These are phyloP conservation scores for Eudemis profundana DNA, from an alignment of 2,888 invertebrate species.

Conservation along the genomic window DNA sequence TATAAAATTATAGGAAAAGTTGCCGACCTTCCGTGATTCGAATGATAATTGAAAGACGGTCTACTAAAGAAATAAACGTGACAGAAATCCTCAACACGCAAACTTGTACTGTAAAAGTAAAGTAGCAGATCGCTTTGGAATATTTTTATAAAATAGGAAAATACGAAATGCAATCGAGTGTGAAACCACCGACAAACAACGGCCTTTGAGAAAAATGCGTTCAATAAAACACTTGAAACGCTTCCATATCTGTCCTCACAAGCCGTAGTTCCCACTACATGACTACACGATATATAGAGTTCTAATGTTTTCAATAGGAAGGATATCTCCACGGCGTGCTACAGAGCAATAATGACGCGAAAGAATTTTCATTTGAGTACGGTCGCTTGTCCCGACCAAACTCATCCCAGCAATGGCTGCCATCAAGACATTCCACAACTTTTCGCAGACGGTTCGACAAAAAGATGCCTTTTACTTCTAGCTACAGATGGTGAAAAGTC, in stretches of 20 bases:
- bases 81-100: slow-evolving; percentile 14
- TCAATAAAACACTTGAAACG: slow-evolving; percentile 30
- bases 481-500: slow-evolving; percentile 32
- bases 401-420: slow-evolving; percentile 61
- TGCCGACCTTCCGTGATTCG: slow-evolving; percentile 51
- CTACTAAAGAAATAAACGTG: slow-evolving; percentile 41
- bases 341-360: slow-evolving; percentile 74
- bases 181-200: slow-evolving; percentile 18
- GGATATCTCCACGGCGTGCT: slow-evolving; percentile 56
- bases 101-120: slow-evolving; percentile 15
- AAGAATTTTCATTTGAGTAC: slow-evolving; percentile 79
- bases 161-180: not conserved
- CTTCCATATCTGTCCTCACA: slow-evolving; percentile 10
- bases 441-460: slow-evolving; percentile 68
- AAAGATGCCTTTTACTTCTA: slow-evolving; percentile 60
- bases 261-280: slow-evolving; percentile 1
- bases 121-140: not conserved
- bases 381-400: slow-evolving; percentile 60
- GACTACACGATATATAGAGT: slow-evolving; percentile 13
- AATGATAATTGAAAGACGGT: slow-evolving; percentile 49
- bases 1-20: slow-evolving; percentile 57
- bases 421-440: slow-evolving; percentile 77
- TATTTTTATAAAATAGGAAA: slow-evolving; percentile 2
- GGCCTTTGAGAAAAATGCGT: slow-evolving; percentile 23
- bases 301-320: slow-evolving; percentile 52